These are phyloP conservation scores for Rotaria magnacalcarata DNA, from an alignment of 2,888 invertebrate genomes.

Conservation along the genomic window DNA sequence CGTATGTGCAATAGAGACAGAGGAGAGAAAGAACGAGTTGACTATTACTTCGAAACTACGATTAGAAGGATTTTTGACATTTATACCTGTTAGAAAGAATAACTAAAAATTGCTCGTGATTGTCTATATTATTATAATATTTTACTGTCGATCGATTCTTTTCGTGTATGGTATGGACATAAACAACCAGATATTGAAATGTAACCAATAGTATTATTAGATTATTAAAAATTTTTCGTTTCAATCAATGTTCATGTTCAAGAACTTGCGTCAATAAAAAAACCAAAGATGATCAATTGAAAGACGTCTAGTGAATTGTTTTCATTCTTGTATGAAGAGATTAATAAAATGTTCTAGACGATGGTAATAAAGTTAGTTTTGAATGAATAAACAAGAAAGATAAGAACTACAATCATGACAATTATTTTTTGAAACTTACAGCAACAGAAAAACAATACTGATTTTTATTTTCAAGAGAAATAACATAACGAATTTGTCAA, in stretches of 20 bases:
- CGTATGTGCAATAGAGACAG: neutral
- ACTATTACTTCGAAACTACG: neutral
- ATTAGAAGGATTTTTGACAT: constrained; percentile 16
- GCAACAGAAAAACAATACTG: too few species aligned
- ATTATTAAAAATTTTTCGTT: neutral
- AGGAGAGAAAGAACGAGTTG: neutral
- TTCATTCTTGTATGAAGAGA: too few species aligned
- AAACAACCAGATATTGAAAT: neutral
- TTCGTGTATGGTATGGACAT: neutral
- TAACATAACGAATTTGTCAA: too few species aligned
- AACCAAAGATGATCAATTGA: neutral
- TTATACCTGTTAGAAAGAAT: neutral
- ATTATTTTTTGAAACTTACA: too few species aligned
- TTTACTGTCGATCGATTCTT: neutral
- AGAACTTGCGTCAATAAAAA: neutral
- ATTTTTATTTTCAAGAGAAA: too few species aligned
- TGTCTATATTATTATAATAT: neutral
- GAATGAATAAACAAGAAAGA: too few species aligned
- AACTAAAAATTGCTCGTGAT: neutral
- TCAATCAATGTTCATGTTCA: neutral
- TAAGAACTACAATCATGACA: too few species aligned
- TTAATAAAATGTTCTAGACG: too few species aligned
- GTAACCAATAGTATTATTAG: neutral
- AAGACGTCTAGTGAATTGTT: neutral
- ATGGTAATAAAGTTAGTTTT: too few species aligned